Evolutionary conservation across 2,113 vertebrate species (phyloP), one percentile per base, ranked within the genome.

Genomic region (Shinisaurus crocodilurus): DNA sequence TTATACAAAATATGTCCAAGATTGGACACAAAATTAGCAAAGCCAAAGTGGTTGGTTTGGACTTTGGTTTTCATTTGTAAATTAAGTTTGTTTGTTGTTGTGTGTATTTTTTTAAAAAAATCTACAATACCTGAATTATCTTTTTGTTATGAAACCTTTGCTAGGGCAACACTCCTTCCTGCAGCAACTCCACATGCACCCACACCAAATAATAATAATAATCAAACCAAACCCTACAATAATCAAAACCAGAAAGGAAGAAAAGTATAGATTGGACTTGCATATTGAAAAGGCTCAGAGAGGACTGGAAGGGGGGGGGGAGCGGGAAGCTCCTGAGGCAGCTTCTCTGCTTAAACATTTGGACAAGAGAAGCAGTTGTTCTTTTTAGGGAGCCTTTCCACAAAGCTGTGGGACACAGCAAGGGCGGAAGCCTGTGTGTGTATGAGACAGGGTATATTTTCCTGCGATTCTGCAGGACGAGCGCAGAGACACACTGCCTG

Each of bases 401-500:
- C 69, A 81, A 86, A 90, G 67, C 13, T 84, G 85, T 60, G 18
- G 87, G 93, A 93, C 92, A 93, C 82, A 86, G 88, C 15, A 85
- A 57, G 3, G 4, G 27, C 76, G 37, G 72, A 45, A 87, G 77
- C 83, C 43, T n/a, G 65, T 79, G 89, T 0, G 48, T 2, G 50
- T 75, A 86, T 25, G 89, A 89, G 91, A 90, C 0, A 3, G 45
- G 79, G 89, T 93, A 34, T 91, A 88, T 91, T 96, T 96, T 84
- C 89, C 92, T 94, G 92, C 60, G 90, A 92, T 94, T 93, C 95
- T 93, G 69, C 93, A 95, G 94, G 94, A 95, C 92, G 91, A 94
- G 92, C 89, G 87, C 65, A 65, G 97, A 96, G 96, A 96, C 94
- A 91, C 86, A 0, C 84, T 90, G 97, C 94, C 96, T 96, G 97